Percentiles rank a stretch among this genome's conserved stretches.
Evolutionary conservation across 2,888 invertebrate species (phyloP).

Genomic region (Pristionchus exspectatus): DNA sequence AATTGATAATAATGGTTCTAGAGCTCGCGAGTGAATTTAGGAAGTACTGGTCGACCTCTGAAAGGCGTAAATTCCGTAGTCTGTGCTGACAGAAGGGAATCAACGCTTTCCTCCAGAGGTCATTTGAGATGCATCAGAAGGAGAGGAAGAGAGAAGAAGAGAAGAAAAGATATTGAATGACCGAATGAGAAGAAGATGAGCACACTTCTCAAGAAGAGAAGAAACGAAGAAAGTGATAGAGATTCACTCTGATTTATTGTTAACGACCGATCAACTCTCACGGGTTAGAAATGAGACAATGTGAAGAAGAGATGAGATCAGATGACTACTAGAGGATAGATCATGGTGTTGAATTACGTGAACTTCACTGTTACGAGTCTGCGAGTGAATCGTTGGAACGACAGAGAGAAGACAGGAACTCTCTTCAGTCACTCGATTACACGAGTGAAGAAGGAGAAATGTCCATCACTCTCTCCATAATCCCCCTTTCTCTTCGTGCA

Average conservation of each 20-base stretch:
- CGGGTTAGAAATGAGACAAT: constrained; percentile 7
- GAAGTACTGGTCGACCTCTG: neutral
- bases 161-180: constrained; percentile 2
- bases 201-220: constrained; percentile 8
- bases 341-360: neutral
- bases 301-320: neutral
- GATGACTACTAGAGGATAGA: constrained; percentile 7
- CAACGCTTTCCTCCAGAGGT: neutral
- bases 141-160: neutral
- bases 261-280: constrained; percentile 20
- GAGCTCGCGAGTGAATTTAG: neutral
- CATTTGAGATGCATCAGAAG: constrained; percentile 48
- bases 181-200: constrained; percentile 19
- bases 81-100: neutral
- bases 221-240: constrained; percentile 15
- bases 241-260: constrained; percentile 21
- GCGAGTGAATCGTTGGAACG: neutral
- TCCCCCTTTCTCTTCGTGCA: neutral
- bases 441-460: neutral
- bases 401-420: neutral
- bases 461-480: constrained; percentile 23
- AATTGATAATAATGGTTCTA: neutral
- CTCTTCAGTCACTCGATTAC: neutral
- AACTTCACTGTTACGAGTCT: neutral
- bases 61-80: neutral